Base-by-base conservation (phyloP, 2,113 vertebrate species). In the Ivindomyrus marchei region DNA sequence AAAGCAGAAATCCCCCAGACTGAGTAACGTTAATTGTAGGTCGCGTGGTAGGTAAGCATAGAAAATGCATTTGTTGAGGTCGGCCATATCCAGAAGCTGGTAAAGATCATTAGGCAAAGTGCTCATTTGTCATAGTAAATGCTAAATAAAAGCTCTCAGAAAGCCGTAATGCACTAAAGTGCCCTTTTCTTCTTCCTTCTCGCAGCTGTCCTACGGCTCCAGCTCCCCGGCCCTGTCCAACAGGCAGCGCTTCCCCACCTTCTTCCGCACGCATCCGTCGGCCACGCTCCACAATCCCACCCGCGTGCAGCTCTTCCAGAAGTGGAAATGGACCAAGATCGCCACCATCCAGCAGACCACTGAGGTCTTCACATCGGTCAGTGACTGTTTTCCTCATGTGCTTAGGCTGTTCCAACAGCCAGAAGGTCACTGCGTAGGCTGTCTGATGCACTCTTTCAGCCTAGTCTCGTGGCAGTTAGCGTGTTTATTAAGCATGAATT, bases 261-360 rank as follows among this genome's bases (percentile, higher is more conserved):
- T 99, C 93, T 99, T 99, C 95, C 97, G 98, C 84, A 99, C 98
- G 0, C 98, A 98, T 87, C 98, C 98, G 0, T 98, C 98, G 0
- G 98, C 98, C 93, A 99, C 98, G 0, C 96, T 98, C 53, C 98
- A 98, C 95, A 99, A 99, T 92, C 98, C 98, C 87, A 99, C 98
- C 80, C 95, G 98, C 0, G 98, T 98, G 93, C 97, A 96, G 93
- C 98, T 98, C 88, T 99, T 99, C 93, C 96, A 97, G 93, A 98
- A 98, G 94, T 99, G 98, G 98, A 97, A 97, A 83, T 99, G 98
- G 98, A 98, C 97, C 80, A 98, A 97, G 95, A 99, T 99, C 0
- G 98, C 98, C 93, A 99, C 98, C 95, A 99, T 99, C 94, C 98
- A 99, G 94, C 98, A 99, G 95, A 99, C 98, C 91, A 98, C 98